Evolutionary conservation across 2,113 vertebrate genomes (phyloP), one percentile per base, ranked within the genome.

Genomic region (Sinocyclocheilus maitianheensis): DNA sequence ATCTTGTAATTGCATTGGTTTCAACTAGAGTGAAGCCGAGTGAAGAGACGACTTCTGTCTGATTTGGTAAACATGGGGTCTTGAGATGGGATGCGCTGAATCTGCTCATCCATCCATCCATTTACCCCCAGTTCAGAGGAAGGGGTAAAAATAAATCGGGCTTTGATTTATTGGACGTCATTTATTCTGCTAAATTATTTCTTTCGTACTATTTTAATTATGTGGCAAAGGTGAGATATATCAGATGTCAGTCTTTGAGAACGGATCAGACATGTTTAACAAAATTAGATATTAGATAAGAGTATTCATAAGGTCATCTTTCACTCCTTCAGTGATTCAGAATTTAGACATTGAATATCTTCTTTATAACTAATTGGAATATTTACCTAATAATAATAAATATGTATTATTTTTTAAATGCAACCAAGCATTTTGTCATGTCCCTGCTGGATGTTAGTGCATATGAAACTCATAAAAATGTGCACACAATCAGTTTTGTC

Each of bases 31-130:
- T 77, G 51, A 77, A 77, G 48, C 24, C 26, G 26, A 77, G 76
- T 77, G 76, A 77, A 77, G 76, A 55, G 76, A 77, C 76, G 34
- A 22, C 51, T 26, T 77, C 76, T 77, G 76, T 55, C 76, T 55
- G 76, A 55, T 77, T 55, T 77, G 16, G 76, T 77, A 55, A 77
- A 77, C 48, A 77, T 18, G 26, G 16, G 26, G 24, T 55, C 48
- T 30, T 55, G 51, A 55, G 26, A 77, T 30, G 26, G 7, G 72
- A 76, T 76, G 43, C n/a, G 2, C 76, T 53, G 43, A 75, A 75
- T 75, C 72, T 75, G 74, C 43, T 26, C 74, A 51, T 76, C 74
- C 46, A 76, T 76, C 74, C 34, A 37, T 72, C 65, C 14, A 34
- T 72, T 72, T 34, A 18, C 69, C 69, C 67, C 69, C 40, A 26